phyloP scores from a whole-genome alignment of 2,113 vertebrate genomes.

The Ondatra zibethicus region DNA sequence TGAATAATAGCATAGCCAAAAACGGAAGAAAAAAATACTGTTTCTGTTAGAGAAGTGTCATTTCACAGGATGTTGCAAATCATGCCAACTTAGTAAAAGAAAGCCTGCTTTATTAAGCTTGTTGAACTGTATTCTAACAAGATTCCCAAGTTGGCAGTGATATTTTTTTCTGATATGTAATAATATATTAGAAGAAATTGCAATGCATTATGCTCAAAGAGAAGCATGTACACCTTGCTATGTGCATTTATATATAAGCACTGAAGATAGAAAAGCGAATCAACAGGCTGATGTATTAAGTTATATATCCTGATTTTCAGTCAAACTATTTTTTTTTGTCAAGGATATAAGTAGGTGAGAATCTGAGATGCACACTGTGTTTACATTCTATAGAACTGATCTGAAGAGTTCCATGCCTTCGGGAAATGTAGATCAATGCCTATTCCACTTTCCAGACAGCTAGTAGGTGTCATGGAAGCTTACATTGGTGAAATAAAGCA shows the following conservation, averaged over 20 bases:
- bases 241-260: background rate
- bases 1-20: slow-evolving; percentile 51
- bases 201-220: background rate
- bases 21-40: background rate
- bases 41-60: slow-evolving; percentile 67
- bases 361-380: slow-evolving; percentile 55
- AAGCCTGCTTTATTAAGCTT: slow-evolving; percentile 14
- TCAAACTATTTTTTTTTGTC: slow-evolving; percentile 41
- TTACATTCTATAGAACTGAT: slow-evolving; percentile 48
- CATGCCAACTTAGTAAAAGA: slow-evolving; percentile 50
- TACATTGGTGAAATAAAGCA: slow-evolving; percentile 60
- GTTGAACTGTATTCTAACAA: background rate
- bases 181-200: slow-evolving; percentile 58
- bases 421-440: background rate
- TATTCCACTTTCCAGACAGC: slow-evolving; percentile 52
- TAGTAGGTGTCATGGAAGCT: slow-evolving; percentile 73
- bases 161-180: slow-evolving; percentile 29
- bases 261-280: background rate
- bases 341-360: slow-evolving; percentile 48
- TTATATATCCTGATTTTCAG: slow-evolving; percentile 12
- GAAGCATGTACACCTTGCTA: background rate
- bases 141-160: slow-evolving; percentile 17
- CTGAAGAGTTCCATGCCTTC: background rate
- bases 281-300: background rate
- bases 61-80: slow-evolving; percentile 41